A percentile compares a stretch with the other conserved stretches of the same genome.
Evolutionary conservation across 1,140 invertebrate genomes (phyloP).

Genomic region (Tachypleus tridentatus): DNA sequence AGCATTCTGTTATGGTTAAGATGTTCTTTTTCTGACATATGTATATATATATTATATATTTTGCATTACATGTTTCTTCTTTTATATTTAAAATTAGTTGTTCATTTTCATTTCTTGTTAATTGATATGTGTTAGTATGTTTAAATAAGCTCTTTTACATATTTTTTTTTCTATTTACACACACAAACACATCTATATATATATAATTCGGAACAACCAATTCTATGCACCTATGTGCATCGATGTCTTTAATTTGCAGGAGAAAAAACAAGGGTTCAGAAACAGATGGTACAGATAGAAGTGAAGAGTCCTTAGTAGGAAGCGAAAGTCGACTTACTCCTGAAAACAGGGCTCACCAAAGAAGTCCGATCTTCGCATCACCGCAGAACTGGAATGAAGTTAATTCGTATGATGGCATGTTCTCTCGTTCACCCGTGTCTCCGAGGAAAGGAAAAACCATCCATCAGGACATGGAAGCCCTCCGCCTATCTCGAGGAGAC

Average conservation of each 20-base stretch:
- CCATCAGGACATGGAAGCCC: constrained; percentile 66
- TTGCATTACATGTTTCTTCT: no score
- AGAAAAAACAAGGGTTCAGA: background rate
- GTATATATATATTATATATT: no score
- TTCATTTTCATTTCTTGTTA: no score
- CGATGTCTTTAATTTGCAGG: background rate
- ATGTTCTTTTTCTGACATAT: no score
- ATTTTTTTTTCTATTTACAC: no score
- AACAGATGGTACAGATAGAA: background rate
- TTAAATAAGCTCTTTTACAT: no score
- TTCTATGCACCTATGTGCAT: no score
- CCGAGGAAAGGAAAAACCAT: constrained; percentile 50
- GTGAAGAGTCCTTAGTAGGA: background rate
- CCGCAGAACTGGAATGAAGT: background rate
- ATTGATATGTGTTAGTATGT: no score
- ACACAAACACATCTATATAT: no score
- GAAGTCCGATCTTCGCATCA: background rate
- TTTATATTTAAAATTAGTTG: no score
- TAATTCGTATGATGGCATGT: background rate
- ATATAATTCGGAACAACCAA: no score
- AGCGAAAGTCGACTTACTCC: background rate
- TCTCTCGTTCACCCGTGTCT: constrained; percentile 14
- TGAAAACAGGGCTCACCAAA: background rate
- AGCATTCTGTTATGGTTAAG: no score
- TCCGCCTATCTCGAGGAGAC: constrained; percentile 61